phyloP scores from a whole-genome alignment of 2,113 vertebrate species.

The Tenrec ecaudatus region DNA sequence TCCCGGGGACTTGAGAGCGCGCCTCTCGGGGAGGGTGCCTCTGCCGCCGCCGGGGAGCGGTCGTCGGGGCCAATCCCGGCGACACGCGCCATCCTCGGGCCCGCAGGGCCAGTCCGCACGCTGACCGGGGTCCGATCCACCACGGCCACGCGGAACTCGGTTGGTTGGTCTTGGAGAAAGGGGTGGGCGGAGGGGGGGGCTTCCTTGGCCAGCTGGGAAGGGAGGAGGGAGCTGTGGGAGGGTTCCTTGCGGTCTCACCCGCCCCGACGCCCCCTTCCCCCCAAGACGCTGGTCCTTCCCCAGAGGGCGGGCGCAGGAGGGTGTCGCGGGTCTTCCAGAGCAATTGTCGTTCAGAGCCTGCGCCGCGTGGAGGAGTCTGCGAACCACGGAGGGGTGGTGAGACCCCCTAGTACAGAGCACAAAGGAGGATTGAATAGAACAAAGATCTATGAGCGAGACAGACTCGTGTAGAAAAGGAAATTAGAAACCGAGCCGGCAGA shows the following conservation, averaged over 20 bases:
- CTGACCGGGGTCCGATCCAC: neutral
- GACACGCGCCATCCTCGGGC: neutral
- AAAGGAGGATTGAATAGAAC: slow-evolving; percentile 28
- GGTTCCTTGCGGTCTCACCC: neutral
- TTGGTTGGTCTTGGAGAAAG: slow-evolving; percentile 19
- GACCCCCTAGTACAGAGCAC: slow-evolving; percentile 20
- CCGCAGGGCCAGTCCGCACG: too few species aligned
- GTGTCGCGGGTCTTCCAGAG: neutral
- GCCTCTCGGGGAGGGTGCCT: neutral
- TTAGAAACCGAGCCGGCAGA: slow-evolving; percentile 68
- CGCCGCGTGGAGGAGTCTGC: neutral
- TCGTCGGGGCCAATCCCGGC: neutral
- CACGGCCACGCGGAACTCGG: neutral
- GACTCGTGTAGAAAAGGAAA: slow-evolving; percentile 58
- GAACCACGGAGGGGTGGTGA: neutral
- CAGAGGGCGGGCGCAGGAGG: neutral
- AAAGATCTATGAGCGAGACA: slow-evolving; percentile 69
- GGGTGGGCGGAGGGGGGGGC: neutral
- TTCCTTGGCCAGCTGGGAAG: slow-evolving; percentile 5
- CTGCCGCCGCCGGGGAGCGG: slow-evolving; percentile 53
- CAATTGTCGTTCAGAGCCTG: neutral
- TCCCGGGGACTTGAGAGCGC: neutral
- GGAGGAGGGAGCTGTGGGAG: neutral
- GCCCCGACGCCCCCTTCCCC: neutral
- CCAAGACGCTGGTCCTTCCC: neutral